Percentiles rank a stretch among this genome's conserved stretches.
Conservation (phyloP, 1,140 invertebrate genomes). For the Carposina sasakii region DNA sequence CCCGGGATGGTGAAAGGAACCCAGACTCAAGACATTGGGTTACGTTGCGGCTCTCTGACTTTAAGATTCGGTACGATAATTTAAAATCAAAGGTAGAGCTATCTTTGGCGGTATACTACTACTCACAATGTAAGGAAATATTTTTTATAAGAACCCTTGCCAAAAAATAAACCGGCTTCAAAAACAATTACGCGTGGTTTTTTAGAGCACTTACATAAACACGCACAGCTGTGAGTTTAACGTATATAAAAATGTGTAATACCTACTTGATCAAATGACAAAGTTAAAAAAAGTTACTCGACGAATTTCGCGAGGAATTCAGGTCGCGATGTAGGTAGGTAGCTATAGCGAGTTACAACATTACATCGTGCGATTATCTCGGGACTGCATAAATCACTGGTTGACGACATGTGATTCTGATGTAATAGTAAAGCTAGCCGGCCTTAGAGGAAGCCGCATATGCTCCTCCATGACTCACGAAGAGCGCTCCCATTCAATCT, state of each 20-base stretch:
- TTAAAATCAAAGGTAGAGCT: too few species aligned
- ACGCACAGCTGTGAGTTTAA: conserved; percentile 24
- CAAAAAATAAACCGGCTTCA: conserved; percentile 34
- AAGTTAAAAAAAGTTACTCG: too few species aligned
- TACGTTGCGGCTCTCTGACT: too few species aligned
- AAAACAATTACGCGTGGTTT: conserved; percentile 36
- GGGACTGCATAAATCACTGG: conserved; percentile 30
- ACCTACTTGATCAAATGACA: too few species aligned
- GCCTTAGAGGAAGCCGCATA: conserved; percentile 17
- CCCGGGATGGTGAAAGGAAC: too few species aligned
- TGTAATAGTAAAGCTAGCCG: conserved; percentile 15
- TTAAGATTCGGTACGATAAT: too few species aligned
- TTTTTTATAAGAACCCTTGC: not conserved
- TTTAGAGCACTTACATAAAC: conserved; percentile 53
- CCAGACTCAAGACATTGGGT: too few species aligned
- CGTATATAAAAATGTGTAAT: too few species aligned
- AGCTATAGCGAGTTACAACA: conserved; percentile 21
- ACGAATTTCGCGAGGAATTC: conserved; percentile 27
- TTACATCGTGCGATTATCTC: conserved; percentile 17
- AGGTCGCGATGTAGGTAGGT: too few species aligned
- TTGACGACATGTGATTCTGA: conserved; percentile 28
- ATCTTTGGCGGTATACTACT: too few species aligned
- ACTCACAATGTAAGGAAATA: too few species aligned
- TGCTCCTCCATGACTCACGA: conserved; percentile 33
- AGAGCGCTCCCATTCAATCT: too few species aligned